Base-by-base conservation (phyloP, 2,888 invertebrate genomes). In the Drosophila tripunctata region DNA sequence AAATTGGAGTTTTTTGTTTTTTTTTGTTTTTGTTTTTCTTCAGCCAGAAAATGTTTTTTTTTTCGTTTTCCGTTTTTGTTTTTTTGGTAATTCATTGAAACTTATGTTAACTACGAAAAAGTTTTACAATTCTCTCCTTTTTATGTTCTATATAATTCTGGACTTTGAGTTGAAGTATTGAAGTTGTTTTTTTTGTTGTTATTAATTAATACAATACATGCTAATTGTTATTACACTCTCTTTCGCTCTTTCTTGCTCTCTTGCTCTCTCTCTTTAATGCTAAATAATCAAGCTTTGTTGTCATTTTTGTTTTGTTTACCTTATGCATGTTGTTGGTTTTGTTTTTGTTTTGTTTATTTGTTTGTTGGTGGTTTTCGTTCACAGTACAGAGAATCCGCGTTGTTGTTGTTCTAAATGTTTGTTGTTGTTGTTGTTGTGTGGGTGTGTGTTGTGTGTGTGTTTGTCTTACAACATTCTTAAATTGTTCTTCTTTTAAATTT, bases 301-400 rank as follows among this genome's bases (percentile, higher is more conserved):
- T 36, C n/a, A n/a, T 50, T 52, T 56, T 30, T 56, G 38, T 33
- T 51, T 33, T 31, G 38, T 47, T 62, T 63, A 24, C 38, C 40
- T 60, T 72, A 63, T 47, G 55, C 61, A 33, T 57, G 24, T 70
- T 83, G 75, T 66, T 80, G 80, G 81, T n/a, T n/a, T 81, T 80
- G 85, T 81, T 68, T 82, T 80, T 86, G 81, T 81, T 81, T n/a
- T n/a, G n/a, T n/a, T n/a, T n/a, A n/a, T n/a, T n/a, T n/a, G n/a
- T 24, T 70, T 83, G 75, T 66, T 80, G 80, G 81, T 81, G 83
- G 85, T 81, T 68, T 82, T 80, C 80, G 81, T 81, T 81, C 75
- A 81, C 86, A 81, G 86, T 81, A 79, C 80, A 81, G 81, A 81
- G 83, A 81, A 86, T 85, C 77, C 67, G 66, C 70, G 82, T 78